Percentiles rank a stretch among this genome's conserved stretches.
phyloP scores from a whole-genome alignment of 2,797 vertebrate species.

The Cyclura pinguis region DNA sequence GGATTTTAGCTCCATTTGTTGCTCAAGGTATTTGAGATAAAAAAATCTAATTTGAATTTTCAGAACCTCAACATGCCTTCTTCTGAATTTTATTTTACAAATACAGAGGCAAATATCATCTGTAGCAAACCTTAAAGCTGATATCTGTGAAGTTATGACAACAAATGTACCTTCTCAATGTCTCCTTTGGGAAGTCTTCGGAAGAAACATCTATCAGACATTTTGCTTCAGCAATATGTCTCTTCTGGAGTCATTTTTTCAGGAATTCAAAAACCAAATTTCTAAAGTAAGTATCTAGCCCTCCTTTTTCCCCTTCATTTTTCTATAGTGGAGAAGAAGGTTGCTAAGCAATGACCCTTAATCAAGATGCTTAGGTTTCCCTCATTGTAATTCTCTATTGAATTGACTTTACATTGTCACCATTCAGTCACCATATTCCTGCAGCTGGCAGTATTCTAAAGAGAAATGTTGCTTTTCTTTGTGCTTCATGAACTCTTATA shows the following conservation, averaged over 20 bases:
- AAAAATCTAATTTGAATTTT: fast-evolving
- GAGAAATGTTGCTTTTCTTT: neutral
- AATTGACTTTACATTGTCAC: neutral
- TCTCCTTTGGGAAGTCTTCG: slow-evolving; percentile 66
- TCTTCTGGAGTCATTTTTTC: slow-evolving; percentile 70
- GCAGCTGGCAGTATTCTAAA: neutral
- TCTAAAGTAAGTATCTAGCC: slow-evolving; percentile 71
- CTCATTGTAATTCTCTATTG: too few relatives aligned
- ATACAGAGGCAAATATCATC: slow-evolving; percentile 60
- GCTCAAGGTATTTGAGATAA: neutral
- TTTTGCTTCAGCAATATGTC: slow-evolving; percentile 79
- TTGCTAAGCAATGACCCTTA: neutral
- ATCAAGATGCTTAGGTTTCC: neutral
- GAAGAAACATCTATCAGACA: slow-evolving; percentile 73
- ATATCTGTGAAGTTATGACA: slow-evolving; percentile 71
- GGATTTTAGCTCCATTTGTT: neutral
- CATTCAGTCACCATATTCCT: neutral
- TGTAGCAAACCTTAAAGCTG: slow-evolving; percentile 68
- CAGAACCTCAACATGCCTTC: neutral
- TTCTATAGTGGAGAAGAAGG: neutral
- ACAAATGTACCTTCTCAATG: slow-evolving; percentile 16
- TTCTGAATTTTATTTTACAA: slow-evolving; percentile 54
- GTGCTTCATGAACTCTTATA: neutral
- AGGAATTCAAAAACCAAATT: slow-evolving; percentile 75
- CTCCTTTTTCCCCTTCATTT: neutral